Conservation (phyloP, 2,797 vertebrate species). For the Sebastes minor region DNA sequence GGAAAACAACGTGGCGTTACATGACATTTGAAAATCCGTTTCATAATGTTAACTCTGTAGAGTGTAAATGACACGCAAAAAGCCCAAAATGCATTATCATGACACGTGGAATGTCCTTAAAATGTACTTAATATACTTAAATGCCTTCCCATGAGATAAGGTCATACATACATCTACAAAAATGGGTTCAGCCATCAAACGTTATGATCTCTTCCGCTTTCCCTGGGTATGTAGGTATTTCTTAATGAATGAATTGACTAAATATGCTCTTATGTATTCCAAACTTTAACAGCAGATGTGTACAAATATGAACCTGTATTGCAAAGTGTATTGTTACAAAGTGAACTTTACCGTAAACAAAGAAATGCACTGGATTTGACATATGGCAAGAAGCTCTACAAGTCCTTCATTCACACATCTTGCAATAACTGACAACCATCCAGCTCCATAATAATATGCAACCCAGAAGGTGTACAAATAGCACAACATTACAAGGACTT, state of each 20-base stretch:
- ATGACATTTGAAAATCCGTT: background rate
- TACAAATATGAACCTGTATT: background rate
- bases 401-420: background rate
- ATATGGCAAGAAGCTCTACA: background rate
- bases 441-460: background rate
- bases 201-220: background rate
- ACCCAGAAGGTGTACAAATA: too few species aligned
- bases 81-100: background rate
- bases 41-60: background rate
- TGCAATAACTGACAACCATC: background rate
- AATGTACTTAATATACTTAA: background rate
- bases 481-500: too few species aligned
- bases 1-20: background rate
- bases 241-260: background rate
- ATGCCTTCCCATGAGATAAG: background rate
- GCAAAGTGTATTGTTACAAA: background rate
- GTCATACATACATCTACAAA: background rate
- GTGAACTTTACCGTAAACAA: background rate
- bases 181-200: background rate
- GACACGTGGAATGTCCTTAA: background rate
- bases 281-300: background rate
- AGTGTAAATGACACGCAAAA: background rate
- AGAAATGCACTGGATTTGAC: background rate
- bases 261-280: background rate
- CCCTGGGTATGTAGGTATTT: background rate